phyloP scores from a whole-genome alignment of 2,797 vertebrate species.

The Crenuchus spilurus region DNA sequence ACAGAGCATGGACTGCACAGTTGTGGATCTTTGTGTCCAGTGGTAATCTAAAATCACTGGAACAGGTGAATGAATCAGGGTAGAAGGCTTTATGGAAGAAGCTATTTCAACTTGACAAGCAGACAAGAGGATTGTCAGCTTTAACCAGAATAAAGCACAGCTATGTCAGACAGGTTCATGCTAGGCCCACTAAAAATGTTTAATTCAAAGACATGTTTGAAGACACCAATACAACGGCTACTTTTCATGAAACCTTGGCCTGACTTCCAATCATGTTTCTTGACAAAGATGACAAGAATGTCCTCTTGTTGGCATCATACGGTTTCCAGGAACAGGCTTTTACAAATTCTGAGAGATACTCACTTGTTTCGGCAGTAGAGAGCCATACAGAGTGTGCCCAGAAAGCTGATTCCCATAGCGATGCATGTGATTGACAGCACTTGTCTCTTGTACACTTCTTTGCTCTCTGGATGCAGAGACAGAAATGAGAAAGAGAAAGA shows the following conservation, averaged over 20 bases:
- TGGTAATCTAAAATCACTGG: neutral
- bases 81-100: neutral
- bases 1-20: too few species aligned
- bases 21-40: too few species aligned
- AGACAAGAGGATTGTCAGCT: neutral
- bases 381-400: slow-evolving; percentile 90
- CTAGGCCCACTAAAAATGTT: neutral
- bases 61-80: neutral
- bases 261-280: slow-evolving; percentile 18
- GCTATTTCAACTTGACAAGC: too few species aligned
- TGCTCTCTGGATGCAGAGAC: slow-evolving; percentile 73
- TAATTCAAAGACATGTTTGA: neutral
- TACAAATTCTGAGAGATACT: slow-evolving; percentile 47
- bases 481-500: slow-evolving; percentile 22
- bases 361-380: slow-evolving; percentile 98
- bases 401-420: slow-evolving; percentile 91
- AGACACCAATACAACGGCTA: neutral
- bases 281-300: slow-evolving; percentile 9
- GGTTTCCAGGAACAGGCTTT: slow-evolving; percentile 29
- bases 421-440: slow-evolving; percentile 93
- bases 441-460: slow-evolving; percentile 82
- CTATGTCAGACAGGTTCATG: neutral
- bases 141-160: neutral
- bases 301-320: slow-evolving; percentile 2
- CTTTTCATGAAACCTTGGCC: slow-evolving; percentile 19